Percentiles rank a stretch among this genome's conserved stretches.
phyloP scores from a whole-genome alignment of 37 sponge, comb jelly and placozoan species.

The Sycon ciliatum region DNA sequence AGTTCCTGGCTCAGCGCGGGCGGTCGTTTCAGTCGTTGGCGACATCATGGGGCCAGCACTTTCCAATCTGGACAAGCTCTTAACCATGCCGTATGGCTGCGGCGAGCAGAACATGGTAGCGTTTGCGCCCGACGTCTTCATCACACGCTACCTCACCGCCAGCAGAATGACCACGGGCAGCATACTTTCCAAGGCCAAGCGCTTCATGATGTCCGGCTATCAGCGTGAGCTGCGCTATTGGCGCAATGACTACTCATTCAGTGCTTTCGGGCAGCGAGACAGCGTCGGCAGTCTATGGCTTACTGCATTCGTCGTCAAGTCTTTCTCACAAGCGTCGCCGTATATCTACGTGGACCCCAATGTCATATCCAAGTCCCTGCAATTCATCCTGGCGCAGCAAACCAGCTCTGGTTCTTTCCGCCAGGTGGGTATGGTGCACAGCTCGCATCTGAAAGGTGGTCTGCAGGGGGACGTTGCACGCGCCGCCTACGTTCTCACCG shows the following conservation, averaged over 20 bases:
- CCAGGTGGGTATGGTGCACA: neutral
- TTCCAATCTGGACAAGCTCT: conserved; percentile 5
- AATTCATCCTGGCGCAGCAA: neutral
- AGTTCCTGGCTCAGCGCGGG: neutral
- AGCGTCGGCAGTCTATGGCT: conserved; percentile 15
- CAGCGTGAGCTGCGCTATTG: conserved; percentile 16
- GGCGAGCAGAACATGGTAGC: conserved; percentile 15
- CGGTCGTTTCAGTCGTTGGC: neutral
- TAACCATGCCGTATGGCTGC: conserved; percentile 22
- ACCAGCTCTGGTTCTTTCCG: neutral
- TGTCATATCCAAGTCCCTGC: neutral
- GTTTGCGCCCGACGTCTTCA: neutral
- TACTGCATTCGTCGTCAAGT: conserved; percentile 23
- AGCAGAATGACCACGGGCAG: neutral
- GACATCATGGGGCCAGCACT: conserved; percentile 20
- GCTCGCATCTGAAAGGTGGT: neutral
- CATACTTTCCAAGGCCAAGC: neutral
- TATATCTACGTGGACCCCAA: neutral
- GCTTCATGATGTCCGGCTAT: conserved; percentile 17
- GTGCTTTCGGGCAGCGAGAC: conserved; percentile 19
- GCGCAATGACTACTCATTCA: conserved; percentile 2
- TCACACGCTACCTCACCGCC: neutral
- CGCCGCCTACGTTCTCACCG: neutral
- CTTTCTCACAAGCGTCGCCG: neutral
- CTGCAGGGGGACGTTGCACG: neutral